phyloP scores from a whole-genome alignment of 1,140 invertebrate genomes.

The Galleria mellonella region DNA sequence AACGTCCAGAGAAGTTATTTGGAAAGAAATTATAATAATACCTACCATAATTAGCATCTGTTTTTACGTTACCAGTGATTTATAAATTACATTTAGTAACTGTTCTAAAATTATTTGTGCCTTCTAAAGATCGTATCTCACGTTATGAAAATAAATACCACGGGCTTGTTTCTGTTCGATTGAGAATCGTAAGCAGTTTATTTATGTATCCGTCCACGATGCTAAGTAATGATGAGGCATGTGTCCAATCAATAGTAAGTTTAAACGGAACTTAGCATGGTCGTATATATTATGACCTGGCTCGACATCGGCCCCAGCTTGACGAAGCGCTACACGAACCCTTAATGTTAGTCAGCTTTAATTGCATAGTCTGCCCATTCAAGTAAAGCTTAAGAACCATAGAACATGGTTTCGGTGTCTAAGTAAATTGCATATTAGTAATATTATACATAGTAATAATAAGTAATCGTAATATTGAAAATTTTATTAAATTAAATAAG shows the following conservation, averaged over 20 bases:
- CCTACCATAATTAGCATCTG: constrained; percentile 22
- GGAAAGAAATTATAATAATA: constrained; percentile 13
- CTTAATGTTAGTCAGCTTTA: constrained; percentile 11
- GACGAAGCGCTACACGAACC: constrained; percentile 4
- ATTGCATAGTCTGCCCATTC: not conserved
- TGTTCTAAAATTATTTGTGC: no score
- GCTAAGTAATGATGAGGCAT: constrained; percentile 14
- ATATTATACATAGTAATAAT: no score
- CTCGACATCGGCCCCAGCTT: constrained; percentile 9
- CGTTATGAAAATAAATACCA: not conserved
- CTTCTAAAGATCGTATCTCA: no score
- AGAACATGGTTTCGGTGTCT: no score
- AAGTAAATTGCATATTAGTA: no score
- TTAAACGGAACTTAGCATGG: constrained; percentile 25
- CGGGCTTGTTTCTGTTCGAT: not conserved
- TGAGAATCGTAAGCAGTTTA: no score
- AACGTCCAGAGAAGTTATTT: constrained; percentile 34
- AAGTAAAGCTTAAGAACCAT: no score
- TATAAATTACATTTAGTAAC: no score
- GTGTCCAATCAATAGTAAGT: constrained; percentile 19
- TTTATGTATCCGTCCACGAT: no score
- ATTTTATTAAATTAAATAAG: no score
- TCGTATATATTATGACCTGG: constrained; percentile 37
- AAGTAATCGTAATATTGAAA: no score
- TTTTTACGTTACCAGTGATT: not conserved